Evolutionary conservation across 2,113 vertebrate species (phyloP), one percentile per base, ranked within the genome.

Genomic region (Smithornis capensis): DNA sequence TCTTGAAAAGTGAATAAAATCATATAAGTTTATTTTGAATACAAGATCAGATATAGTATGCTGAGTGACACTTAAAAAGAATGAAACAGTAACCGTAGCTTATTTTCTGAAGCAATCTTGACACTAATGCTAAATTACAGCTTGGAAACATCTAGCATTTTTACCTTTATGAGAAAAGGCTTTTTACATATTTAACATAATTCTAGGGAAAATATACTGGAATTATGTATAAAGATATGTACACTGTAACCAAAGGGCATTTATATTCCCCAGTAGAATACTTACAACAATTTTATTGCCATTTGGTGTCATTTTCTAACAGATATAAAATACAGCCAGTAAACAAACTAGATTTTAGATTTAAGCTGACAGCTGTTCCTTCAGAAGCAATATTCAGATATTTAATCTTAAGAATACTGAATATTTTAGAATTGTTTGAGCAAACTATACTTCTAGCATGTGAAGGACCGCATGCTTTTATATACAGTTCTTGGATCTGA

Each of bases 151-250:
- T 98, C 97, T 96, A 98, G 94, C 94, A 63, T 97, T 97, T 98
- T 97, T 98, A 98, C 96, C 97, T 97, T 98, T 98, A 97, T 98
- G 94, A 98, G 96, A 98, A 97, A 97, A 97, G 97, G 96, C 97
- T 97, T 98, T 99, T 98, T 99, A 98, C 98, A 98, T 99, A 99
- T 98, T 99, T 99, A 98, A 98, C 97, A 98, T 98, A 98, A 98
- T 99, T 98, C 97, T 96, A 96, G 95, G 94, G 96, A 98, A 98
- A 98, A 98, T 98, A 97, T 98, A 98, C 98, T 98, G 96, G 96
- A 98, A 98, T 98, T 98, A 98, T 98, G 97, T 98, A 98, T 98
- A 98, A 98, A 98, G 97, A 97, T 98, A 97, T 97, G 97, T 98
- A 98, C 96, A 97, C 96, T 98, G 97, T 98, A 98, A 98, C 98